Conservation (phyloP, 2,888 invertebrate genomes). For the Thecocarcelia acutangulata region DNA sequence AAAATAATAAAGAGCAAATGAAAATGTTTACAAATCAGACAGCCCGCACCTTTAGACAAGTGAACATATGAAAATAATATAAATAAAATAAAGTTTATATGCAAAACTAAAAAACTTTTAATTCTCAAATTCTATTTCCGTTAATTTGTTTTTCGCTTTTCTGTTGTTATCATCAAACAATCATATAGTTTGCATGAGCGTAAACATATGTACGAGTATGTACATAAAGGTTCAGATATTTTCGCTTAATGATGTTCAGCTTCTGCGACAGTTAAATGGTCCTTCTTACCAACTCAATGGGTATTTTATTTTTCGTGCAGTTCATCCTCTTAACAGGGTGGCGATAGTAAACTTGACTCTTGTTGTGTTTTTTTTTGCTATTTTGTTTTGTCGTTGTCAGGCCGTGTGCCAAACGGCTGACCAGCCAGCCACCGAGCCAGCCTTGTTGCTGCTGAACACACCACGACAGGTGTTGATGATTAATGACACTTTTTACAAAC, state of each 20-base stretch:
- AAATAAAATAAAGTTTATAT: slow-evolving; percentile 1
- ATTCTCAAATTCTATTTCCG: slow-evolving; percentile 4
- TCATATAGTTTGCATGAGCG: slow-evolving; percentile 9
- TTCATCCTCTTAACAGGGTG: neutral
- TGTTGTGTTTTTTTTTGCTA: neutral
- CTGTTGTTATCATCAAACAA: slow-evolving; percentile 15
- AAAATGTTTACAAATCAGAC: neutral
- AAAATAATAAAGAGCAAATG: slow-evolving; percentile 33
- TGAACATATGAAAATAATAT: slow-evolving; percentile 2
- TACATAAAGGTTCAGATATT: neutral
- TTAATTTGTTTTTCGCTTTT: neutral
- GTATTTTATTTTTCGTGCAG: too few species aligned
- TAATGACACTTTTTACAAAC: slow-evolving; percentile 76
- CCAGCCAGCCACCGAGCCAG: slow-evolving; percentile 23
- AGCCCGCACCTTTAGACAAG: neutral
- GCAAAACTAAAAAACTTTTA: neutral
- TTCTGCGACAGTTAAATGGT: slow-evolving; percentile 1
- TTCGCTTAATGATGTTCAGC: neutral
- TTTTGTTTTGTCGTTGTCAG: slow-evolving; percentile 35
- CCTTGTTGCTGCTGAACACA: slow-evolving; percentile 37
- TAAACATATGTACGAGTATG: neutral
- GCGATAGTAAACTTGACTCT: slow-evolving; percentile 11
- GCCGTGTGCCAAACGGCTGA: slow-evolving; percentile 3
- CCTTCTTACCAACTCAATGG: too few species aligned
- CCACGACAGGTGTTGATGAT: slow-evolving; percentile 79